Base-by-base conservation (phyloP, 2,888 invertebrate genomes). In the Bugulina stolonifera region DNA sequence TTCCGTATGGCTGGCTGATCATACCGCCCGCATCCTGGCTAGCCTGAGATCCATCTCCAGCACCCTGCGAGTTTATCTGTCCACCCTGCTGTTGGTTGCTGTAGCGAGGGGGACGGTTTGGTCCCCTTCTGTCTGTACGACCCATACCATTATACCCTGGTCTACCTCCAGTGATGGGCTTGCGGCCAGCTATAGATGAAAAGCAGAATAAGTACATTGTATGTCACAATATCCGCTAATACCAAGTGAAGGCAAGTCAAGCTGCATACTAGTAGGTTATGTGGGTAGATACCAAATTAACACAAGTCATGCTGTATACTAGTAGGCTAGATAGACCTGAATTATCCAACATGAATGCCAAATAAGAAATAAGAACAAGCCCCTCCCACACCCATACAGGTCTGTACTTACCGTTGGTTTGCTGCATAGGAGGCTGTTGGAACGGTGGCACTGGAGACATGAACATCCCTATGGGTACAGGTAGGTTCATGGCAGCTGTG, bases 391-490 rank as follows among this genome's bases (percentile, higher is more conserved):
- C n/a, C n/a, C n/a, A n/a, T n/a, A n/a, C n/a, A n/a, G n/a, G n/a
- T n/a, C 52, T 14, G 52, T 14, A 64, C 64, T 32, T 27, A 64
- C 64, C 64, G n/a, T 64, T 64, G 34, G 32, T 32, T 32, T 64
- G 64, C 14, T 22, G 29, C 25, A 64, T 25, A 3, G 64, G 29
- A 14, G 64, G 32, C n/a, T 64, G 64, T n/a, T 64, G 64, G 34
- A 64, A 64, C 5, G 64, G 32, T 14, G 64, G 64, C 32, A 64
- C 64, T 23, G 92, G 93, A 84, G 92, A 93, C 89, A 94, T 91
- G 78, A 93, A 91, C 92, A 96, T 94, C 57, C 94, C 94, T 69
- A 94, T 91, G 0, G 95, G 93, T 1, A 97, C 94, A 0, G 96
- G 94, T 76, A 95, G 88, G 77, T 85, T 86, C 77, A 91, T 91